phyloP scores from a whole-genome alignment of 2,888 invertebrate genomes.

The Tetragnatha montana region DNA sequence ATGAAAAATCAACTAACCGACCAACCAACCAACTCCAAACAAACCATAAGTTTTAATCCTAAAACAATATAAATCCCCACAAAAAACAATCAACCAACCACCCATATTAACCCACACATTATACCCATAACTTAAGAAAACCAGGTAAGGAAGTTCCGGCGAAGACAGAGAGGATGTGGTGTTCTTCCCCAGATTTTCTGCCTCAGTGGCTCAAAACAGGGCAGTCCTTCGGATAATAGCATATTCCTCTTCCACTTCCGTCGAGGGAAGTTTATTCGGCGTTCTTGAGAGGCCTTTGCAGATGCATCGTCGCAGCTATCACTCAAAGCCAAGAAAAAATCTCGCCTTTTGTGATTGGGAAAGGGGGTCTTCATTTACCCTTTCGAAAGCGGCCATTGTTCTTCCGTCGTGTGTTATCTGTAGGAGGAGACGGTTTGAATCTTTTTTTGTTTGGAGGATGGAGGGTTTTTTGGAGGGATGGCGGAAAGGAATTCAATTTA shows the following conservation, averaged over 20 bases:
- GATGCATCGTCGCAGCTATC: conserved; percentile 4
- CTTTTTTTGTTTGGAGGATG: too few relatives aligned
- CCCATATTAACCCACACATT: background rate
- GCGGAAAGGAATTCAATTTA: too few relatives aligned
- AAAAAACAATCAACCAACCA: background rate
- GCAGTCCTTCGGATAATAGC: conserved; percentile 48
- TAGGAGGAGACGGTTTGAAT: background rate
- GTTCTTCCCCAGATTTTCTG: conserved; percentile 52
- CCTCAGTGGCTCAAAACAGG: conserved; percentile 51
- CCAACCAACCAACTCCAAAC: too few relatives aligned
- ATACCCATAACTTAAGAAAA: background rate
- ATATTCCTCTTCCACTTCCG: conserved; percentile 46
- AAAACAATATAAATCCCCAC: too few relatives aligned
- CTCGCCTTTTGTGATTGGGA: background rate
- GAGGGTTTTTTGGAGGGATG: too few relatives aligned
- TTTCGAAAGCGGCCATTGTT: background rate
- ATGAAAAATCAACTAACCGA: too few relatives aligned
- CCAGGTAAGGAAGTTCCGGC: background rate
- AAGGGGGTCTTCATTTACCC: conserved; percentile 1
- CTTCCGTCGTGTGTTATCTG: background rate
- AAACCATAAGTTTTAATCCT: too few relatives aligned
- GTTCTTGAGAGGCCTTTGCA: conserved; percentile 19
- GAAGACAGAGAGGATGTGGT: conserved; percentile 28
- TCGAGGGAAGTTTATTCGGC: background rate
- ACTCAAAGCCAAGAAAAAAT: conserved; percentile 6